phyloP scores from a whole-genome alignment of 2,797 vertebrate species.

The Selene dorsalis region DNA sequence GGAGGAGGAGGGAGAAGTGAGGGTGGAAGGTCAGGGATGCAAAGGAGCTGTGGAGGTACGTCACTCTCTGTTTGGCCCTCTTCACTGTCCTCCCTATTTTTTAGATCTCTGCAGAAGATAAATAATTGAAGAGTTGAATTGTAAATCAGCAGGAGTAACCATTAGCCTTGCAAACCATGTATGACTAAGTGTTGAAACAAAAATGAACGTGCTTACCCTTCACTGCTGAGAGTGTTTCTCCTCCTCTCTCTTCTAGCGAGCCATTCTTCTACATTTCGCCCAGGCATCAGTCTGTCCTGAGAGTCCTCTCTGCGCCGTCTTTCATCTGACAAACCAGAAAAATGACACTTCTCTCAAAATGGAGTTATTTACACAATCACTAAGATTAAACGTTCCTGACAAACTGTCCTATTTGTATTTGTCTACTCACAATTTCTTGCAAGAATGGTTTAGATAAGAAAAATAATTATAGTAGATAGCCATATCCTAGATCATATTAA shows the following conservation, averaged over 20 bases:
- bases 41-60: conserved; percentile 88
- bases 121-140: conserved; percentile 63
- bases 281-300: conserved; percentile 64
- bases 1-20: conserved; percentile 90
- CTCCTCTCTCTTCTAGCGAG: conserved; percentile 89
- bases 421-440: neutral
- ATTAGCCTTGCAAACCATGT: conserved; percentile 52
- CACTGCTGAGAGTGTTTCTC: conserved; percentile 73
- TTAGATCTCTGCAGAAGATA: conserved; percentile 70
- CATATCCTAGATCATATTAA: neutral
- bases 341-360: conserved; percentile 8
- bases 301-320: conserved; percentile 80
- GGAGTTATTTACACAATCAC: neutral
- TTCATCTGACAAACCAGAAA: conserved; percentile 84
- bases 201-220: conserved; percentile 83
- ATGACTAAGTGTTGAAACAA: conserved; percentile 14
- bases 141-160: conserved; percentile 34
- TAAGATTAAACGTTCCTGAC: neutral
- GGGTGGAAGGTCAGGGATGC: conserved; percentile 90
- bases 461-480: neutral
- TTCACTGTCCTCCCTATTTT: conserved; percentile 71
- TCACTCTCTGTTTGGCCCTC: conserved; percentile 78
- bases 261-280: conserved; percentile 89
- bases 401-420: neutral
- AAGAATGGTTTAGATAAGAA: neutral